Evolutionary conservation across 2,888 invertebrate species (phyloP).

Genomic region (Noctua janthe): DNA sequence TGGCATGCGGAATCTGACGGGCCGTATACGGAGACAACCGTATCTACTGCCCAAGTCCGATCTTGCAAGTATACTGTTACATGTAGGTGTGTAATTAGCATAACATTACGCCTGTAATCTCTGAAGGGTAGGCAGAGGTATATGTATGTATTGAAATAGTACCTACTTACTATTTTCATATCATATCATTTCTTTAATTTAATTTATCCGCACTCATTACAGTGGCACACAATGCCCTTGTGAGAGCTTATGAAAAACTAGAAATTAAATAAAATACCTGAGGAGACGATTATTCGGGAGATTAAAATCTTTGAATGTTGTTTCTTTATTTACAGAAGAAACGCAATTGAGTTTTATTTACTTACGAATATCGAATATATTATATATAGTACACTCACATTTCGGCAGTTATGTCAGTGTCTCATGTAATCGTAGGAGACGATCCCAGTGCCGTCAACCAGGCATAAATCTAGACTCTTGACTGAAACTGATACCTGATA

Average conservation of each 20-base stretch:
- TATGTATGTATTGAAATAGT: too few species aligned
- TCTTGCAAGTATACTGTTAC: not conserved
- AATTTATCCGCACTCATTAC: too few species aligned
- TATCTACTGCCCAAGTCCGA: constrained; percentile 60
- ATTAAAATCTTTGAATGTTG: too few species aligned
- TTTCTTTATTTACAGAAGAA: too few species aligned
- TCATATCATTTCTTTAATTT: too few species aligned
- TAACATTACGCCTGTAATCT: not conserved
- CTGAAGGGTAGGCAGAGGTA: not conserved
- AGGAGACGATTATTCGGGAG: too few species aligned
- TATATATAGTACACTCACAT: not conserved
- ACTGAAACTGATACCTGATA: not conserved
- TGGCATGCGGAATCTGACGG: constrained; percentile 83
- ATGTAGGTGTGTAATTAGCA: not conserved
- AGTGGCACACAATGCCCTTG: too few species aligned
- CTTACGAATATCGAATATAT: too few species aligned
- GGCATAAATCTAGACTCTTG: not conserved
- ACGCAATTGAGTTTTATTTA: too few species aligned
- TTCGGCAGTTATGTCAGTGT: not conserved
- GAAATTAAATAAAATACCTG: too few species aligned
- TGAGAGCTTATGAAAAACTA: too few species aligned
- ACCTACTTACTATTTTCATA: too few species aligned
- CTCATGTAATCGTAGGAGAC: not conserved
- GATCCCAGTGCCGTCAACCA: not conserved
- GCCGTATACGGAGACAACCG: constrained; percentile 73